phyloP scores from a whole-genome alignment of 2,113 vertebrate species.

The Semnornis frantzii region DNA sequence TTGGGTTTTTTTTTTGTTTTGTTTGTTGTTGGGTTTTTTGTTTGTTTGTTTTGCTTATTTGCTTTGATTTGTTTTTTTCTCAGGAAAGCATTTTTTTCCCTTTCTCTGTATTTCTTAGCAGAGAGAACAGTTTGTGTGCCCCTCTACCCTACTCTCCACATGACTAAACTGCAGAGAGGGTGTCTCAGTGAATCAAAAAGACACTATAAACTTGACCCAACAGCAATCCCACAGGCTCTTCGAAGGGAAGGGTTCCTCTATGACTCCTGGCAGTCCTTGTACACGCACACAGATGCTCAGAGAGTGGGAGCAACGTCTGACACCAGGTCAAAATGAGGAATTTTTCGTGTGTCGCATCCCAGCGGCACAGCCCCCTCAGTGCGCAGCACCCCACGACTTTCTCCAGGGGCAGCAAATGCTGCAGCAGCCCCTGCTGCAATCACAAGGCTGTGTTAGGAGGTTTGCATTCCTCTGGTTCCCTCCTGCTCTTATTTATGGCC shows the following conservation, averaged over 20 bases:
- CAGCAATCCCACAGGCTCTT: not conserved
- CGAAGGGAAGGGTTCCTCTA: not conserved
- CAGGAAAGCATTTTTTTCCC: not conserved
- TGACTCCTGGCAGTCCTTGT: not conserved
- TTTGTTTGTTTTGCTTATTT: no score
- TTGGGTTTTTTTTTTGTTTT: no score
- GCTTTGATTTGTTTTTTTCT: not conserved
- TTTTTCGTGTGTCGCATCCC: not conserved
- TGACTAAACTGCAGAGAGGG: not conserved
- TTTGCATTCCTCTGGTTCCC: not conserved
- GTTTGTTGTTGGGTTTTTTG: no score
- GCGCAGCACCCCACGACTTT: not conserved
- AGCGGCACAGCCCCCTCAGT: rapidly evolving
- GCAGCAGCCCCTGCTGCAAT: not conserved
- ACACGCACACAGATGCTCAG: not conserved
- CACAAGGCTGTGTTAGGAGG: not conserved
- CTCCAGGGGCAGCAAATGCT: not conserved
- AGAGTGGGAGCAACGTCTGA: not conserved
- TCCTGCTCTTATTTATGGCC: not conserved
- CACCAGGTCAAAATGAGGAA: not conserved
- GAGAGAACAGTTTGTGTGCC: slow-evolving; percentile 20
- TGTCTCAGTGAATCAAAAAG: not conserved
- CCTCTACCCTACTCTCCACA: not conserved
- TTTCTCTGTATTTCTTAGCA: not conserved
- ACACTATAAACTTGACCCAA: not conserved